A percentile compares a stretch with the other conserved stretches of the same genome.
Conservation (phyloP, 1,140 invertebrate genomes). For the Brachionus calyciflorus region DNA sequence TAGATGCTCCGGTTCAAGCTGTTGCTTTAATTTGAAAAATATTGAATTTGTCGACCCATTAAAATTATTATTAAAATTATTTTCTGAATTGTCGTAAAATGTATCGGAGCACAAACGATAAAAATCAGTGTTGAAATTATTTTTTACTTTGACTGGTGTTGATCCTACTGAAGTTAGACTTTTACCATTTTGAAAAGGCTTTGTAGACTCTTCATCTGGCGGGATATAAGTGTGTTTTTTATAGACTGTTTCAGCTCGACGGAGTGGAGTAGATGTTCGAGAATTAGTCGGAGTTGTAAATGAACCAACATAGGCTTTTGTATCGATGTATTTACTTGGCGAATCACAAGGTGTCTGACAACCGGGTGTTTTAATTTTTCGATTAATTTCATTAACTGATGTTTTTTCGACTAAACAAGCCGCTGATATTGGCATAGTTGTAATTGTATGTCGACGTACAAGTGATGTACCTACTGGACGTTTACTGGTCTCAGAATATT, state of each 20-base stretch:
- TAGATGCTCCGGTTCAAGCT: not conserved
- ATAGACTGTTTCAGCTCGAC: conserved; percentile 14
- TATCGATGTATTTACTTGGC: not conserved
- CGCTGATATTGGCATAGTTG: conserved; percentile 23
- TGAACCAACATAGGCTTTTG: conserved; percentile 36
- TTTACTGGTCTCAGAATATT: not conserved
- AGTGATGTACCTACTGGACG: not conserved
- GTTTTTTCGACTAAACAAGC: not conserved
- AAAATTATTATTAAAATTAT: not conserved
- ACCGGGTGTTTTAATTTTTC: not conserved
- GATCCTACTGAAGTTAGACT: not conserved
- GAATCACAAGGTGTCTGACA: not conserved
- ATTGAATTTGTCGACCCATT: conserved; percentile 14
- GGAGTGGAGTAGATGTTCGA: not conserved
- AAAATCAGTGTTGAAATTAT: conserved; percentile 45
- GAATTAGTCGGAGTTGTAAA: not conserved
- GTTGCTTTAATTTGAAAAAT: not conserved
- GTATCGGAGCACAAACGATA: conserved; percentile 28
- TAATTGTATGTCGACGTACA: conserved; percentile 42
- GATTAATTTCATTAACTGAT: not conserved
- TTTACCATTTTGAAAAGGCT: not conserved
- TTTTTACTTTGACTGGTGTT: conserved; percentile 15
- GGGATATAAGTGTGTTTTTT: conserved; percentile 15
- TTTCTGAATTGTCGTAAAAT: conserved; percentile 8
- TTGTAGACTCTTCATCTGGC: not conserved